Base-by-base conservation (phyloP, 2,888 invertebrate species). In the Ectemnius lituratus region DNA sequence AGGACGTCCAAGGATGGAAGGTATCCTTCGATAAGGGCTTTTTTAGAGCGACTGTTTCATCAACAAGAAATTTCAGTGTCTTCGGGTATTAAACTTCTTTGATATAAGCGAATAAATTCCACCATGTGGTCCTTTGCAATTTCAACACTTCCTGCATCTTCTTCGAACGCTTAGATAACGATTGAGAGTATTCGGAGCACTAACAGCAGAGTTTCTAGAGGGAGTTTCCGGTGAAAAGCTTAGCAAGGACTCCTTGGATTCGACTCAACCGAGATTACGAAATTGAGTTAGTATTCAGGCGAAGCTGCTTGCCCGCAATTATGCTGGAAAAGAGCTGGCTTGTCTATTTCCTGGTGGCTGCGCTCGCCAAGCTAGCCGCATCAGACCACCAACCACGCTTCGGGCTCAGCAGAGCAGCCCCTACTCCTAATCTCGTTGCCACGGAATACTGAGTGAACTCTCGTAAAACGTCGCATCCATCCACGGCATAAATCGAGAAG, bases 1-100 rank as follows among this genome's bases (percentile, higher is more conserved):
- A 49, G 59, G 16, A 27, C 52, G 16, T 52, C 62, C 37, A 45
- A 79, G 74, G 82, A 82, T 81, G 76, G 82, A 82, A 79, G 76
- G 80, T 72, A 70, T 73, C 23, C 28, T 56, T 62, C 52, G 72
- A 72, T 74, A 72, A 70, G 72, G 56, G 14, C 57, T 72, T 76
- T 80, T 73, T 73, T 71, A 52, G 28, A 46, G 18, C 62, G n/a
- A 5, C n/a, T 16, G 1, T 20, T 37, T 6, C 27, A 8, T 11
- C 0, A 20, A 2, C 14, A 49, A n/a, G 23, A 57, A 23, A 56
- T 23, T 27, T 58, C 27, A 58, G 14, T 4, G 27, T 16, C 8
- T n/a, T n/a, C n/a, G 4, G 60, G 28, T 28, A 28, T 60, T 60
- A 60, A n/a, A 28, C 28, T 60, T 60, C 52, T 37, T 37, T 37